Conservation (phyloP, 2,797 vertebrate species). For the Amphiprion clarkii region DNA sequence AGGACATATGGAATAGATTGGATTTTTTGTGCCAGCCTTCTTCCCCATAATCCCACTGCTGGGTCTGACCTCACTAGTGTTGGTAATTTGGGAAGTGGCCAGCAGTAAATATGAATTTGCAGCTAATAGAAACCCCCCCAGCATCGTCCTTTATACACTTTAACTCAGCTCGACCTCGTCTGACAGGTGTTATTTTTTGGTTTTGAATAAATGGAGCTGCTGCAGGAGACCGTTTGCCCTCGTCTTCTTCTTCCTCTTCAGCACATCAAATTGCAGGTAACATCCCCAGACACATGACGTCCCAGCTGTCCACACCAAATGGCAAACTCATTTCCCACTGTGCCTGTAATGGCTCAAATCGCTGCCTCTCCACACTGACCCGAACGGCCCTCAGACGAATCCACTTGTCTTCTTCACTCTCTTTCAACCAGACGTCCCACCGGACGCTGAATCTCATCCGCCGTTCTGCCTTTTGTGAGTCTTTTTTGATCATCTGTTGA, state of each 20-base stretch:
- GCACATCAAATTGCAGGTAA: slow-evolving; percentile 30
- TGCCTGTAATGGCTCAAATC: slow-evolving; percentile 37
- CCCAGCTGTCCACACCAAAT: slow-evolving; percentile 2
- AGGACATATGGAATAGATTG: too few species aligned
- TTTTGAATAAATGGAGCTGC: too few species aligned
- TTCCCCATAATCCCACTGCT: too few species aligned
- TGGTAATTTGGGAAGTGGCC: too few species aligned
- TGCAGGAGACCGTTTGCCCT: neutral
- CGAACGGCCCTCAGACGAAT: slow-evolving; percentile 13
- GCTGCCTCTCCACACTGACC: slow-evolving; percentile 21
- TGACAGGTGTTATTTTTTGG: neutral
- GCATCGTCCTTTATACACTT: too few species aligned
- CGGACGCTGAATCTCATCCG: neutral
- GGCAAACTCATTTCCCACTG: slow-evolving; percentile 10
- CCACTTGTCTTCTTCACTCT: neutral
- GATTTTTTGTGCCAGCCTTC: too few species aligned
- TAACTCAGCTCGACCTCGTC: neutral
- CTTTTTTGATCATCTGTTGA: neutral
- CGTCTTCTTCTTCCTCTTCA: neutral
- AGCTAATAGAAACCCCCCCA: too few species aligned
- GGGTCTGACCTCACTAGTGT: too few species aligned
- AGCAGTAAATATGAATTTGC: too few species aligned
- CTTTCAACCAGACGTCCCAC: slow-evolving; percentile 15
- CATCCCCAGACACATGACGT: slow-evolving; percentile 15
- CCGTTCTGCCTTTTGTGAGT: neutral